A percentile compares a stretch with the other conserved stretches of the same genome.
These are phyloP conservation scores for Callaeas wilsoni DNA, from an alignment of 2,113 vertebrate genomes.

Conservation along the genomic window DNA sequence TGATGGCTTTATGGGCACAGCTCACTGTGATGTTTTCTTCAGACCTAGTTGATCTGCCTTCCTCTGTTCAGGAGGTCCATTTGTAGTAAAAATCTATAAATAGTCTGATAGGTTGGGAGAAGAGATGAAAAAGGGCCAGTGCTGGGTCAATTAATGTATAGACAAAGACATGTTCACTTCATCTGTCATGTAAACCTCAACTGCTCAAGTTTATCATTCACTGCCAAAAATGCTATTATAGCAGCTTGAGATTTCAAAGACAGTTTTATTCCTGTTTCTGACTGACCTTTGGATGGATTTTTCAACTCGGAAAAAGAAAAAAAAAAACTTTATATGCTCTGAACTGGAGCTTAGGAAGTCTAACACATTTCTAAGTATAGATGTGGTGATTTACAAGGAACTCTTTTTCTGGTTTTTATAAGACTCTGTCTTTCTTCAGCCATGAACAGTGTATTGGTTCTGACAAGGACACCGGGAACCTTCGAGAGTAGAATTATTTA, in stretches of 20 bases:
- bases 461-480: background rate
- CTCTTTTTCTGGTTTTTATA: constrained; percentile 23
- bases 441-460: background rate
- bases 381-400: constrained; percentile 8
- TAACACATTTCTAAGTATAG: constrained; percentile 48
- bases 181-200: constrained; percentile 44
- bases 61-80: background rate
- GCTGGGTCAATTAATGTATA: constrained; percentile 31
- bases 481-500: constrained; percentile 8
- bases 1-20: background rate
- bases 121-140: background rate
- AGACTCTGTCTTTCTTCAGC: constrained; percentile 30
- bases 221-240: constrained; percentile 62
- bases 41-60: background rate
- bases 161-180: constrained; percentile 7
- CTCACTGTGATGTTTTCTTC: background rate
- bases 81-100: constrained; percentile 33
- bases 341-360: background rate
- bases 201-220: constrained; percentile 49
- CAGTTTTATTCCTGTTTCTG: constrained; percentile 56
- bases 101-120: background rate
- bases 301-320: background rate
- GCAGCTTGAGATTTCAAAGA: constrained; percentile 43
- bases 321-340: background rate
- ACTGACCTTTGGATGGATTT: constrained; percentile 44